Evolutionary conservation across 2,888 invertebrate species (phyloP), one percentile per base, ranked within the genome.

Genomic region (Chesias legatella): DNA sequence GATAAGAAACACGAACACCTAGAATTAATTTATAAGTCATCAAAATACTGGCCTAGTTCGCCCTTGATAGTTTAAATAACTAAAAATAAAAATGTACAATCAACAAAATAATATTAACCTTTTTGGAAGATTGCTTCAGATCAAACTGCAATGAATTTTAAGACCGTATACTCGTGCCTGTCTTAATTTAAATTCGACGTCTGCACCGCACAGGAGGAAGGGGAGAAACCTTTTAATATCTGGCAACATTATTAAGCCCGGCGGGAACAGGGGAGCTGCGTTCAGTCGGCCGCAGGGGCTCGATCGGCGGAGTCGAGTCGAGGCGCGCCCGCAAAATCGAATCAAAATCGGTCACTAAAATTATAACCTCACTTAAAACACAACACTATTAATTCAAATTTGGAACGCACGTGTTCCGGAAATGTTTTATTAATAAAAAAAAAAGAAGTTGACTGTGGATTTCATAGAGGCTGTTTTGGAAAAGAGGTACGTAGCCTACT

Each of bases 231-330:
- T 45, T 61, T 58, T 54, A 43, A 31, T 22, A 31, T 34, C 48
- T 67, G 54, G 81, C 76, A 80, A 79, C 78, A 71, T 63, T 50
- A 51, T 41, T 58, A 57, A 66, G 63, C 69, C 54, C 62, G 62
- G 75, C 75, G 76, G 76, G 76, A 73, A 66, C 56, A 48, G 53
- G 53, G 36, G 36, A 37, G 35, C 39, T 35, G 38, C 34, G 32
- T 67, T 78, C 79, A 84, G 84, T 84, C 70, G 69, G 65, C 72
- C 79, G 79, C 74, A 69, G 63, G 63, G 66, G 60, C 73, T 68
- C 70, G 63, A 46, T 57, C 60, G 43, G 52, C 43, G 43, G 28
- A 57, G 51, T 44, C 59, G 42, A 7, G 32, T 33, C 41, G 41
- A 17, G 26, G 25, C 34, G 35, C 20, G 21, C 22, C 38, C 37